phyloP scores from a whole-genome alignment of 2,797 vertebrate genomes.

The Takifugu ocellatus region DNA sequence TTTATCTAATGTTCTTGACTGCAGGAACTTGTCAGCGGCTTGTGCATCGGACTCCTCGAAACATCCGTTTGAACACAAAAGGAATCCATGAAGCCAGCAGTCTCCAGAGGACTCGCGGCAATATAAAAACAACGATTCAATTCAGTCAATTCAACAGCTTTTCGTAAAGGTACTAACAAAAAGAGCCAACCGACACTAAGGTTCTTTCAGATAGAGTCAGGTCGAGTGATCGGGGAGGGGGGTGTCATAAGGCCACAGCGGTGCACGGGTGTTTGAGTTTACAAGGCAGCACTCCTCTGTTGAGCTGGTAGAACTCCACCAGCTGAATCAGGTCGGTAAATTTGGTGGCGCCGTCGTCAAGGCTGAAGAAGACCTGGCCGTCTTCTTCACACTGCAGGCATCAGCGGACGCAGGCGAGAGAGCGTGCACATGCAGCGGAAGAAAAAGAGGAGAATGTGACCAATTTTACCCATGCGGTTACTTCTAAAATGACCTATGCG shows the following conservation, averaged over 20 bases:
- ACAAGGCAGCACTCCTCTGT: slow-evolving; percentile 96
- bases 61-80: slow-evolving; percentile 42
- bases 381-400: slow-evolving; percentile 89
- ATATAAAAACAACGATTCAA: slow-evolving; percentile 44
- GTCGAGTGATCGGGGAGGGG: slow-evolving; percentile 71
- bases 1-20: slow-evolving; percentile 23
- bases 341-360: slow-evolving; percentile 97
- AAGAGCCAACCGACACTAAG: slow-evolving; percentile 26
- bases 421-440: not conserved
- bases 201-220: slow-evolving; percentile 66
- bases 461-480: no score
- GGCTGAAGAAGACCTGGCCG: slow-evolving; percentile 93
- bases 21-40: slow-evolving; percentile 19
- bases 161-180: slow-evolving; percentile 50
- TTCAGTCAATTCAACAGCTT: slow-evolving; percentile 70
- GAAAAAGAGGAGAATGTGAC: not conserved
- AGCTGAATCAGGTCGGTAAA: slow-evolving; percentile 98
- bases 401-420: slow-evolving; percentile 22
- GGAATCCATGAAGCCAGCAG: slow-evolving; percentile 50
- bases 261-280: slow-evolving; percentile 98
- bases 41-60: slow-evolving; percentile 37
- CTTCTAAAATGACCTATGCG: no score
- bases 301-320: slow-evolving; percentile 99
- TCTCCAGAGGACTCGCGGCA: slow-evolving; percentile 46
- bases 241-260: slow-evolving; percentile 94